Evolutionary conservation across 2,113 vertebrate genomes (phyloP).

Genomic region (Dicrurus megarhynchus): DNA sequence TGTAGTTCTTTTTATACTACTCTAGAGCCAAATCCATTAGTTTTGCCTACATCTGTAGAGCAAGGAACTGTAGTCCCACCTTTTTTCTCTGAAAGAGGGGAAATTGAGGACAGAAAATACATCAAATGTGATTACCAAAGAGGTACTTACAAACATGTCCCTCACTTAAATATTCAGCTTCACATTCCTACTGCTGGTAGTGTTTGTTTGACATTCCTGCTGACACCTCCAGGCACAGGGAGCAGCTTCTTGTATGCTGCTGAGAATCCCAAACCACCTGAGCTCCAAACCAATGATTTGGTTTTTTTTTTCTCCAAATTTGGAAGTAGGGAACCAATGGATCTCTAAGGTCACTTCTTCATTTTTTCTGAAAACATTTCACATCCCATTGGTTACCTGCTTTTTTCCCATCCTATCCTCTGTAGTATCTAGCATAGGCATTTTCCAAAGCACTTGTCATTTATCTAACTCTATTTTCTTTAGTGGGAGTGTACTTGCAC

Average conservation of each 20-base stretch:
- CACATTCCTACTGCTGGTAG: not conserved
- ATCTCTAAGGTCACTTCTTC: not conserved
- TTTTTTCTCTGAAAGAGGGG: not conserved
- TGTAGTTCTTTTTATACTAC: not conserved
- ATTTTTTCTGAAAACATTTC: not conserved
- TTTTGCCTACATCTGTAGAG: not conserved
- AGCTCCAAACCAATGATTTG: not conserved
- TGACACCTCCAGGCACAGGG: not conserved
- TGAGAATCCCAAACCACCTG: not conserved
- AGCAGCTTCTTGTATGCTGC: not conserved
- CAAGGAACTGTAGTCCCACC: not conserved
- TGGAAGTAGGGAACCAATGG: not conserved
- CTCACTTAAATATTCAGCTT: not conserved
- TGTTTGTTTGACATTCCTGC: not conserved
- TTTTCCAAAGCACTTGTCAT: conserved; percentile 3
- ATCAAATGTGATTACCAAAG: not conserved
- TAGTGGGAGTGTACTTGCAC: not conserved
- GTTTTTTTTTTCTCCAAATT: not conserved
- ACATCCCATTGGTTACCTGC: not conserved
- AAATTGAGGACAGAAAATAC: not conserved
- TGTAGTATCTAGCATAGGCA: not conserved
- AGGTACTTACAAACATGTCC: not conserved
- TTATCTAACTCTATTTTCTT: not conserved
- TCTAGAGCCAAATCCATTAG: not conserved
- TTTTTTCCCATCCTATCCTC: not conserved